Base-by-base conservation (phyloP, 2,113 vertebrate genomes). In the Nerophis ophidion region DNA sequence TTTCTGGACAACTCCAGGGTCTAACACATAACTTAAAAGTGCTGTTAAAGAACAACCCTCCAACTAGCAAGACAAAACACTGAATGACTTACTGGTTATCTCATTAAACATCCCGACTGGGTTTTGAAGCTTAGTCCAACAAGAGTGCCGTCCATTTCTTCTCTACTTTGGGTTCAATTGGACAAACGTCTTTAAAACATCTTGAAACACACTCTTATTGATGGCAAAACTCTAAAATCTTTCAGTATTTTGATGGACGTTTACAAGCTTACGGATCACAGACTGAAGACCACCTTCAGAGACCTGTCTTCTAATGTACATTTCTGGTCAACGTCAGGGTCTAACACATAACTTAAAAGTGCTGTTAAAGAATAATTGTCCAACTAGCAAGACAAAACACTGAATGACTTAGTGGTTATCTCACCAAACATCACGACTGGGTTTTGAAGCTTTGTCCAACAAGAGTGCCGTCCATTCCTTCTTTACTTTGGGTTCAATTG, bases 11-110 rank as follows among this genome's bases (percentile, higher is more conserved):
- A 16, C 13, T 33, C 33, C 50, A 1, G 12, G 1, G 3, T 8
- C 48, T 36, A 71, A 63, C 35, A 53, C 63, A 26, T 12, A 48
- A 33, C 34, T 63, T 38, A 44, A 52, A 5, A 38, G 33, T 26
- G 7, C 48, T 50, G 42, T 36, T 46, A 33, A 61, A 42, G 42
- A 44, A 54, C 7, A 52, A 38, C 40, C 9, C 3, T 35, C 14
- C 34, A 54, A 54, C 52, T 38, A 53, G 3, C 36, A 47, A 51
- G 54, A 46, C 13, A 40, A 70, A 63, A 49, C 6, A 16, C 14
- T 34, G 38, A 56, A 45, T 16, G 16, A 71, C 44, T 67, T 2
- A 16, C 17, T 11, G n/a, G 16, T 47, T n/a, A 67, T 16, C 16
- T n/a, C 44, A 52, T 2, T 8, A n/a, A 36, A 2, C 36, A 6